Evolutionary conservation across 2,113 vertebrate species (phyloP).

Genomic region (Emydura subglobosa): DNA sequence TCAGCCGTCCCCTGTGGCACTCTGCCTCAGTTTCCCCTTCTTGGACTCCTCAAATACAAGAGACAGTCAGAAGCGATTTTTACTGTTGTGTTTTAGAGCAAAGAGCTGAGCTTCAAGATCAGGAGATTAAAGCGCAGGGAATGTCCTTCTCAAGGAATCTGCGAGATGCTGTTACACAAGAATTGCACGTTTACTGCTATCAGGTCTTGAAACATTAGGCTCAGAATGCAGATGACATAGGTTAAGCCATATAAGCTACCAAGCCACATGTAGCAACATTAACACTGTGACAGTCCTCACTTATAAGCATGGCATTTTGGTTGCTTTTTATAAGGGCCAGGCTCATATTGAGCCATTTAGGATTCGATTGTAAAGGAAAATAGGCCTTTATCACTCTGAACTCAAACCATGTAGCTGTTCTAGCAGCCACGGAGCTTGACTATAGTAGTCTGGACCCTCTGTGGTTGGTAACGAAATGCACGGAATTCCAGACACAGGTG

Average conservation of each 20-base stretch:
- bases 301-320: neutral
- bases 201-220: neutral
- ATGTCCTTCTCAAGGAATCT: neutral
- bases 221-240: slow-evolving; percentile 33
- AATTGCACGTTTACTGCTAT: accelerated
- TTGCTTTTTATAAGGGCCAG: neutral
- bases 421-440: neutral
- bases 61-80: neutral
- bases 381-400: neutral
- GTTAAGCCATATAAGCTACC: slow-evolving; percentile 19
- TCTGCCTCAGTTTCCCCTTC: neutral
- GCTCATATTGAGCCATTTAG: accelerated
- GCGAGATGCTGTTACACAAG: neutral
- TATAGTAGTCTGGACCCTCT: neutral
- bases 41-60: neutral
- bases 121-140: neutral
- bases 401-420: neutral
- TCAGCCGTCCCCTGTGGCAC: neutral
- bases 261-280: accelerated
- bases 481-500: slow-evolving; percentile 16
- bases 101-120: neutral
- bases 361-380: accelerated
- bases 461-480: slow-evolving; percentile 37
- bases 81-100: neutral
- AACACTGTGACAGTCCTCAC: neutral